phyloP scores from a whole-genome alignment of 2,113 vertebrate species.

The Willisornis vidua region DNA sequence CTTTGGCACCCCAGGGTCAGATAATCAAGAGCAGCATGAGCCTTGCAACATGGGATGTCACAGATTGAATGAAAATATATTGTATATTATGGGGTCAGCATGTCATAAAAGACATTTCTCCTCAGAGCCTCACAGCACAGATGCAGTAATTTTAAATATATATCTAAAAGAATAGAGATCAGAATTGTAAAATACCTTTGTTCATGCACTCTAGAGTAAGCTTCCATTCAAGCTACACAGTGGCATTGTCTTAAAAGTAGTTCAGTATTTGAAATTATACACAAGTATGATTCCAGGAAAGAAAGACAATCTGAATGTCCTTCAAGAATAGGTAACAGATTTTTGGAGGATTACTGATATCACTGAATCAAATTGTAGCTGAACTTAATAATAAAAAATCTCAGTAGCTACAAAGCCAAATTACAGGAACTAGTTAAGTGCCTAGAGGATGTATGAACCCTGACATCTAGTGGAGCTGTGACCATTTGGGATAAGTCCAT shows the following conservation, averaged over 20 bases:
- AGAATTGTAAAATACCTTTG: not conserved
- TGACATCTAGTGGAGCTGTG: not conserved
- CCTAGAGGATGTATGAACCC: not conserved
- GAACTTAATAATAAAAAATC: not conserved
- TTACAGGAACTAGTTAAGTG: not conserved
- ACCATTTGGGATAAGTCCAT: not conserved
- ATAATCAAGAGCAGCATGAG: not conserved
- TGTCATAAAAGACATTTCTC: not conserved
- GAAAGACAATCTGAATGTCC: not conserved
- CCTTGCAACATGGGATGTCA: not conserved
- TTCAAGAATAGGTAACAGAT: not conserved
- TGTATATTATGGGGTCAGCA: not conserved
- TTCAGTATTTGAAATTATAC: not conserved
- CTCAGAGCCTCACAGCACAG: not conserved
- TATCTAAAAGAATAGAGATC: not conserved
- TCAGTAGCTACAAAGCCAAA: not conserved
- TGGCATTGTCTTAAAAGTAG: not conserved
- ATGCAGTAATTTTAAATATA: not conserved
- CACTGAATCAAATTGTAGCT: not conserved
- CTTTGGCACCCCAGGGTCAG: not conserved
- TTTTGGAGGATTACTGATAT: not conserved
- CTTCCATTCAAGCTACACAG: not conserved
- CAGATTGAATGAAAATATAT: not conserved
- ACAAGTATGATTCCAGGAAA: not conserved
- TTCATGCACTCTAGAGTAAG: not conserved